Conservation (phyloP, 2,113 vertebrate genomes). For the Syngnathus scovelli region DNA sequence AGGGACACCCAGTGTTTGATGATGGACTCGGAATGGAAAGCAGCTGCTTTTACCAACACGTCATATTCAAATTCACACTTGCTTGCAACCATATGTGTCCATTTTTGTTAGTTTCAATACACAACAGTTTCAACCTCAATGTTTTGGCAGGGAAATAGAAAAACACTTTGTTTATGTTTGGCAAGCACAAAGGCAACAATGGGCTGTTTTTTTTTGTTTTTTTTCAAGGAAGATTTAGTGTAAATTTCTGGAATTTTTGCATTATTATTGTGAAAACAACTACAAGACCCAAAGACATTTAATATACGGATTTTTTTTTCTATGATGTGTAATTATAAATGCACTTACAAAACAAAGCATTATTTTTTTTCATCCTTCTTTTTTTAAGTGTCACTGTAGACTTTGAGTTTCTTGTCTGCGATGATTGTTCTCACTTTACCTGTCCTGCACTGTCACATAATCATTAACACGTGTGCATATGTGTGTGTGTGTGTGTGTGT, state of each 20-base stretch:
- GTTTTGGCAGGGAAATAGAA: background rate
- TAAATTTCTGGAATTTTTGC: background rate
- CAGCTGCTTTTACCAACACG: conserved; percentile 15
- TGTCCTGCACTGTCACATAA: conserved; percentile 36
- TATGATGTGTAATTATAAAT: background rate
- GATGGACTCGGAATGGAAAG: conserved; percentile 13
- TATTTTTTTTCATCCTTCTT: background rate
- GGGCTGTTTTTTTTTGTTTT: background rate
- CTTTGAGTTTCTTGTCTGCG: conserved; percentile 11
- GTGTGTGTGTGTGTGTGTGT: conserved; percentile 44
- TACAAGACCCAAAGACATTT: background rate
- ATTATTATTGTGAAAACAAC: background rate
- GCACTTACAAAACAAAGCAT: background rate
- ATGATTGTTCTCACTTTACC: conserved; percentile 20
- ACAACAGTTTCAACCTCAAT: background rate
- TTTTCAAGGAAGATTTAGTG: background rate
- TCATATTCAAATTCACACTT: background rate
- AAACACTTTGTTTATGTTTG: background rate
- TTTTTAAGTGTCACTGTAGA: background rate
- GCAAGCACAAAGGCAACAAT: background rate
- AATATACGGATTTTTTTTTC: background rate
- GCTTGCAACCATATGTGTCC: background rate
- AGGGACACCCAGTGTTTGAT: conserved; percentile 10
- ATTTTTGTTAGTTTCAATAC: background rate
- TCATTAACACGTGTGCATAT: conserved; percentile 64